These are phyloP conservation scores for Adelges cooleyi DNA, from an alignment of 1,140 invertebrate species.

Conservation along the genomic window DNA sequence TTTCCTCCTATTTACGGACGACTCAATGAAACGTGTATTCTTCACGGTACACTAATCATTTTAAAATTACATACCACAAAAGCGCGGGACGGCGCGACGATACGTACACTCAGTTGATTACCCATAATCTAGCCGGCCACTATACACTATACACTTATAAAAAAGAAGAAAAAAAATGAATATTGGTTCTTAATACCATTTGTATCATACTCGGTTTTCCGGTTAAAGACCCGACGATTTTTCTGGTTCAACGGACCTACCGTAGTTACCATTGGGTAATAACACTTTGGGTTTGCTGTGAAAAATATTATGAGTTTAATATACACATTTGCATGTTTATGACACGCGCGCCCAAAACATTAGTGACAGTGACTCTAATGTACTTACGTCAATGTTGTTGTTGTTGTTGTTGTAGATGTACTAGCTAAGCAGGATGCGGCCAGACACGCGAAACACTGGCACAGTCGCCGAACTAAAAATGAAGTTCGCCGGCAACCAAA, in stretches of 20 bases:
- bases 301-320: neutral
- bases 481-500: constrained; percentile 22
- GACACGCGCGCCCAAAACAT: neutral
- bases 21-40: constrained; percentile 20
- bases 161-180: neutral
- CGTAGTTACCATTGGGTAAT: neutral
- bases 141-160: constrained; percentile 2
- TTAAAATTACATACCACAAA: constrained; percentile 22
- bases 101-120: neutral
- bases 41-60: constrained; percentile 27
- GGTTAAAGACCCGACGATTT: constrained; percentile 15
- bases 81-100: neutral
- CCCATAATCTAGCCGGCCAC: neutral
- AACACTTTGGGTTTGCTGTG: neutral
- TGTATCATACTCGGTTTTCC: neutral
- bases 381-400: neutral
- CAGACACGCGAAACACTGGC: constrained; percentile 10
- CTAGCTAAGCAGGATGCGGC: constrained; percentile 1
- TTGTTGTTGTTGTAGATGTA: neutral
- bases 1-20: neutral
- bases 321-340: neutral
- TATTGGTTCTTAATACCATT: neutral
- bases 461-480: constrained; percentile 15
- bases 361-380: neutral
- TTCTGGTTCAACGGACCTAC: constrained; percentile 1